Base-by-base conservation (phyloP, 2,113 vertebrate species). In the Haemorhous mexicanus region DNA sequence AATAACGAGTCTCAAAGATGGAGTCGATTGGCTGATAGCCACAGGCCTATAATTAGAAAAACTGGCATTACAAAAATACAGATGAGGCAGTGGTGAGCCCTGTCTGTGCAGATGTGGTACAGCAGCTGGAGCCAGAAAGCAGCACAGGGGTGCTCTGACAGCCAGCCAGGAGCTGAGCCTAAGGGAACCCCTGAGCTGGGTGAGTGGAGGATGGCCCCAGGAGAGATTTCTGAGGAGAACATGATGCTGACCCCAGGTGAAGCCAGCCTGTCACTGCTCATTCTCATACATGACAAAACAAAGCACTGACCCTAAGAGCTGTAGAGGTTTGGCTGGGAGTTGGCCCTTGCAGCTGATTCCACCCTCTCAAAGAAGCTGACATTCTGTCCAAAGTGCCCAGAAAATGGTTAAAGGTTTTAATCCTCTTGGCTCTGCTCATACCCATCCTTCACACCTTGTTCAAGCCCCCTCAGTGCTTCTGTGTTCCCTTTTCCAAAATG, bases 1-100 rank as follows among this genome's bases (percentile, higher is more conserved):
- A 91, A 66, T 95, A 96, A 97, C 14, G 3, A 95, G 56, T 39
- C 69, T 92, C 76, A 87, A 88, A 96, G 91, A 88, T 41, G 30
- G 72, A 95, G 55, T 32, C 2, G 32, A 94, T 70, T 93, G 95
- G 94, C 61, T 87, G 69, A 73, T 84, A 90, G 95, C 77, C 85
- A 91, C 53, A 83, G 55, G 69, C 53, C 91, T 77, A 73, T 85
- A 86, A 86, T 79, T 82, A 92, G 70, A 86, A 90, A 86, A 95
- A 43, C 0, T 84, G 61, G 30, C 27, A 85, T 84, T 77, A 55
- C 28, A 26, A 86, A 90, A 81, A 79, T 26, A 79, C 27, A 20
- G 46, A 39, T 1, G 3, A 93, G 46, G 33, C 43, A 70, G 46
- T 6, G 67, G 64, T 44, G 58, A 64, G 84, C 47, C 49, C 66